Percentiles rank a stretch among this genome's conserved stretches.
Conservation (phyloP, 1,140 invertebrate species). For the Latrodectus geometricus region DNA sequence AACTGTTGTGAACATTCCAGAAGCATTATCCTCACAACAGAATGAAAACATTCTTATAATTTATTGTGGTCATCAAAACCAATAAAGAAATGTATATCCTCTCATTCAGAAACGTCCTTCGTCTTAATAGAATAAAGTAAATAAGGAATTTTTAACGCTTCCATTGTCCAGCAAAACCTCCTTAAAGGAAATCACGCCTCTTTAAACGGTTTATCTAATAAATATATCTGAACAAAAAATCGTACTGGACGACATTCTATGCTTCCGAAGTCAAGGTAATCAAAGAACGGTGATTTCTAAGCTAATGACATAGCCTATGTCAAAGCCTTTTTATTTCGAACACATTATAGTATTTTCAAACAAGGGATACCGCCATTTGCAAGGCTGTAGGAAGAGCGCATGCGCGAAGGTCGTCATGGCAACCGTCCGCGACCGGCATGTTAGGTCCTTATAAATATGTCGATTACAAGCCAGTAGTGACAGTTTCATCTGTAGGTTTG, state of each 20-base stretch:
- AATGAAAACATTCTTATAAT: slow-evolving; percentile 24
- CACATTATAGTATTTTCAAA: slow-evolving; percentile 29
- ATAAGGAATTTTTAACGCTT: background rate
- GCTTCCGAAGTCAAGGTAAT: slow-evolving; percentile 28
- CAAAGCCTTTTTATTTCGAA: slow-evolving; percentile 1
- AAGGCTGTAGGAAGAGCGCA: slow-evolving; percentile 30
- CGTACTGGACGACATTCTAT: slow-evolving; percentile 15
- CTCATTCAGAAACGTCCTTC: background rate
- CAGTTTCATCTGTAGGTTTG: too few relatives aligned
- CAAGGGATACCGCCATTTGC: slow-evolving; percentile 35
- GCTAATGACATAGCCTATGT: background rate
- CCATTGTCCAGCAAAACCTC: slow-evolving; percentile 4
- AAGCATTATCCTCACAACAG: background rate
- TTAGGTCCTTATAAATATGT: slow-evolving; percentile 36
- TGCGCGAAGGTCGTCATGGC: slow-evolving; percentile 22
- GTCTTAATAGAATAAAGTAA: background rate
- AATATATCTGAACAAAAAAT: slow-evolving; percentile 25
- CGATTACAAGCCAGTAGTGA: background rate
- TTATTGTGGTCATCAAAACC: background rate
- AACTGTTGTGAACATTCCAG: background rate
- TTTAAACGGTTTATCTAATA: slow-evolving; percentile 48
- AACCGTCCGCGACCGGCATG: slow-evolving; percentile 45
- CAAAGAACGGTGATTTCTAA: background rate
- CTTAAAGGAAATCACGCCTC: slow-evolving; percentile 37
- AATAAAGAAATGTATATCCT: slow-evolving; percentile 19